Base-by-base conservation (phyloP, 1,140 invertebrate species). In the Chrysopa pallens region DNA sequence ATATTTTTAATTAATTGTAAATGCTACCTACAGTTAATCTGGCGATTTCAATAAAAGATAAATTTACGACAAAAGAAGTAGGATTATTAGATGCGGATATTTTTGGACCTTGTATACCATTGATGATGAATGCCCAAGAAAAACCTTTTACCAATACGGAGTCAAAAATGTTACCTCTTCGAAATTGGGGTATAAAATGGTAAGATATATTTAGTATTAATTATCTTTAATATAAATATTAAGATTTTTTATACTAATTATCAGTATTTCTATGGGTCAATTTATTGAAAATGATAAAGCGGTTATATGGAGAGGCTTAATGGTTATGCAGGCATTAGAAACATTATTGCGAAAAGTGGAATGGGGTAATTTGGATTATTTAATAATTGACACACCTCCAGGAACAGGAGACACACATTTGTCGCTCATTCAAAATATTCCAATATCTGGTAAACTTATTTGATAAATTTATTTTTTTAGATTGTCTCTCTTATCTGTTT, bases 251-350 rank as follows among this genome's bases (percentile, higher is more conserved):
- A 45, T 37, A 11, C n/a, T 29, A 31, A 28, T 52, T 59, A 62
- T 14, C 54, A 84, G 81, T 54, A 84, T 92, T 77, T 93, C 88
- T 6, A 92, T 93, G 82, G 89, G 88, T 38, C 80, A 91, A 57
- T 60, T 94, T 8, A 78, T 89, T 1, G 74, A 79, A 6, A 70
- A 84, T 48, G 76, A 78, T 49, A 71, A 76, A 36, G 77, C 89
- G 0, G 74, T 90, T 7, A 77, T 92, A 17, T 93, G 88, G 89
- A 66, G 89, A 48, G 89, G 89, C 0, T 68, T 90, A 5, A 87
- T 94, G 77, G 91, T 96, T 9, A 96, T 95, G 90, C 84, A 81
- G 48, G 90, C 90, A 1, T 59, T 96, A 36, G 79, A 93, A 42
- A 78, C 81, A 52, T 59, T 97, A 13, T 66, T 91, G 2, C 67